Base-by-base conservation (phyloP, 1,140 invertebrate species). In the Eupristina koningsbergeri region DNA sequence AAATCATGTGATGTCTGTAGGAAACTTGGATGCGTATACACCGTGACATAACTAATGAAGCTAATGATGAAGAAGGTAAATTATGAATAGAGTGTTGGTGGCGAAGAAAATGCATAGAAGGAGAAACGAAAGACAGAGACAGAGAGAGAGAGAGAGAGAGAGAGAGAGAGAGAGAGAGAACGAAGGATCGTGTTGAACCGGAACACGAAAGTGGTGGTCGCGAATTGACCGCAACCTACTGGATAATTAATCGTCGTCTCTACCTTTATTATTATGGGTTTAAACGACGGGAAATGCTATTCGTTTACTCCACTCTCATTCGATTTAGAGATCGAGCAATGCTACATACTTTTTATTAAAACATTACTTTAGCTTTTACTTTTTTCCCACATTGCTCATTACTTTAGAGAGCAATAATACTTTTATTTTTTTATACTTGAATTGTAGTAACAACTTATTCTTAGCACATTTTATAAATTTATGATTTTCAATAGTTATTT, bases 221-320 rank as follows among this genome's bases (percentile, higher is more conserved):
- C 81, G 67, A 84, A 74, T 74, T 73, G 74, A 86, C 88, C 88
- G 85, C 88, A 88, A 89, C 81, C 86, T 86, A 84, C 85, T 89
- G 77, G 86, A 88, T 87, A 89, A 89, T 89, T 89, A 86, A 89
- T 89, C 85, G 85, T 81, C 80, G 80, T 83, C 71, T 86, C 85
- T 8, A 41, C 78, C 53, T 87, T 87, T 85, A 89, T 89, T 88
- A 89, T 86, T 75, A 79, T 80, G 81, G 29, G 73, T 45, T 76
- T 71, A 31, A 79, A 83, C 50, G 36, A 69, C 45, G 29, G 9
- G 5, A 31, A 26, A 74, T 19, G 29, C 6, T 50, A 34, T 74
- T 74, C 73, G 19, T 71, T 71, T 71, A 50, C 71, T 3, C n/a
- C 45, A 31, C 8, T 75, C 45, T 31, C 73, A 31, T 75, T 75